Conservation (phyloP, 2,888 invertebrate species). For the Scaptomyza polygonia region DNA sequence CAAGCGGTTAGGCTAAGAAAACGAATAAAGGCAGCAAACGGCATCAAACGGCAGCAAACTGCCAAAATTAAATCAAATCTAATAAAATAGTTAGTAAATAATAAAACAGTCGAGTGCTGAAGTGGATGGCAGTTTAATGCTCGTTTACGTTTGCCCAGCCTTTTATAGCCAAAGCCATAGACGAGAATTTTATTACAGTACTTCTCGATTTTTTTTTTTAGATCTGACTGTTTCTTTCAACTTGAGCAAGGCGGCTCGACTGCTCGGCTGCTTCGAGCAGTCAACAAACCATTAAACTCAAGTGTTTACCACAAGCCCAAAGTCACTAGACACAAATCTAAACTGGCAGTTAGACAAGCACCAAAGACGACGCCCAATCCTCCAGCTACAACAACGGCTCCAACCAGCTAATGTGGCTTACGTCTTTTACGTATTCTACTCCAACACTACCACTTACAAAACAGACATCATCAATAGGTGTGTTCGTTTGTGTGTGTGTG, state of each 20-base stretch:
- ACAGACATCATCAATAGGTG: conserved; percentile 52
- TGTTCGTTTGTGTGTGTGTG: conserved; percentile 10
- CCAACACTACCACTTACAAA: neutral
- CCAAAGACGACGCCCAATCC: conserved; percentile 16
- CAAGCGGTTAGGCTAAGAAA: conserved; percentile 5
- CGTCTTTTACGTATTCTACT: neutral
- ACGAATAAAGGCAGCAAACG: conserved; percentile 1
- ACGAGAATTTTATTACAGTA: conserved; percentile 67
- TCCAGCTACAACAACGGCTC: neutral
- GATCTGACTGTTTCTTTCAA: conserved; percentile 15
- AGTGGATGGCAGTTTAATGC: conserved; percentile 73
- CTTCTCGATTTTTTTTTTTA: conserved; percentile 47
- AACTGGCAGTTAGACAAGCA: conserved; percentile 77
- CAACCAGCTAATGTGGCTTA: conserved; percentile 27
- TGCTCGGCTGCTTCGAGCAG: conserved; percentile 45
- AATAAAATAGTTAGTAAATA: conserved; percentile 80
- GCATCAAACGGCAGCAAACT: no score
- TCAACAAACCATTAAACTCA: conserved; percentile 79
- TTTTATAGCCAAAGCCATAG: conserved; percentile 72
- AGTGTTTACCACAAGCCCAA: conserved; percentile 77
- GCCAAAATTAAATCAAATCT: conserved; percentile 73
- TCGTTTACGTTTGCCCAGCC: conserved; percentile 64
- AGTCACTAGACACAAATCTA: conserved; percentile 80
- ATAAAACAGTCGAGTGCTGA: conserved; percentile 68
- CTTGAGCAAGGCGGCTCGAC: conserved; percentile 1